These are phyloP conservation scores for Spodoptera litura DNA, from an alignment of 1,140 invertebrate species.

Conservation along the genomic window DNA sequence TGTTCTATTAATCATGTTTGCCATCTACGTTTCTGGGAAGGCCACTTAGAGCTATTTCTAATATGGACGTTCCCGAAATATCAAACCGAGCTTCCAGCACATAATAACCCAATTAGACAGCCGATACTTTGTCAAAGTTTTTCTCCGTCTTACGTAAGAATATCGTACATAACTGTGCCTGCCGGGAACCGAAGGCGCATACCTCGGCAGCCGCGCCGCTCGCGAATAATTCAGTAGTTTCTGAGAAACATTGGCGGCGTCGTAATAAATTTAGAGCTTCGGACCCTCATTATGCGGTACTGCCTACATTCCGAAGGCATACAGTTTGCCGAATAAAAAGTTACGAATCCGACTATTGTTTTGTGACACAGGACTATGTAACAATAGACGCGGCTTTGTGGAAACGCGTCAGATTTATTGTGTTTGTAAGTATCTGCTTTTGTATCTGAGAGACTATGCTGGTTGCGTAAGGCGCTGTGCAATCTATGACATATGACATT, in stretches of 20 bases:
- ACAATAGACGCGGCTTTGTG: constrained; percentile 42
- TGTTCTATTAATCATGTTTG: constrained; percentile 29
- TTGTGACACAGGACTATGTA: constrained; percentile 39
- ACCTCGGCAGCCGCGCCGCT: constrained; percentile 63
- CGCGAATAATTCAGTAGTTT: constrained; percentile 78
- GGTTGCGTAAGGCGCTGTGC: not conserved
- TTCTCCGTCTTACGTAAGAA: constrained; percentile 74
- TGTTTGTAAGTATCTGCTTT: not conserved
- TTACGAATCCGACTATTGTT: constrained; percentile 74
- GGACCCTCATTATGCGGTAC: constrained; percentile 76
- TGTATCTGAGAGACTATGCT: not conserved
- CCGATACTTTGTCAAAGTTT: constrained; percentile 46
- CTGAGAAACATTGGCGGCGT: constrained; percentile 65
- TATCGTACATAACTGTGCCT: constrained; percentile 78
- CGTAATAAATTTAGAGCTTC: constrained; percentile 73
- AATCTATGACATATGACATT: not conserved
- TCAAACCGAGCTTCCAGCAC: constrained; percentile 6
- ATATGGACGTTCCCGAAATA: constrained; percentile 27
- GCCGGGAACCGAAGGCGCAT: constrained; percentile 73
- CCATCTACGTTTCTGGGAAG: constrained; percentile 11
- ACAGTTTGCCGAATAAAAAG: constrained; percentile 78
- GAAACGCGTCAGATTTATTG: not conserved
- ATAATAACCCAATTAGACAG: constrained; percentile 50
- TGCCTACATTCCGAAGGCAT: constrained; percentile 75
- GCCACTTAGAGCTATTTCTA: constrained; percentile 17